Evolutionary conservation across 2,888 invertebrate species (phyloP), one percentile per base, ranked within the genome.

Genomic region (Cheilosia grossa): DNA sequence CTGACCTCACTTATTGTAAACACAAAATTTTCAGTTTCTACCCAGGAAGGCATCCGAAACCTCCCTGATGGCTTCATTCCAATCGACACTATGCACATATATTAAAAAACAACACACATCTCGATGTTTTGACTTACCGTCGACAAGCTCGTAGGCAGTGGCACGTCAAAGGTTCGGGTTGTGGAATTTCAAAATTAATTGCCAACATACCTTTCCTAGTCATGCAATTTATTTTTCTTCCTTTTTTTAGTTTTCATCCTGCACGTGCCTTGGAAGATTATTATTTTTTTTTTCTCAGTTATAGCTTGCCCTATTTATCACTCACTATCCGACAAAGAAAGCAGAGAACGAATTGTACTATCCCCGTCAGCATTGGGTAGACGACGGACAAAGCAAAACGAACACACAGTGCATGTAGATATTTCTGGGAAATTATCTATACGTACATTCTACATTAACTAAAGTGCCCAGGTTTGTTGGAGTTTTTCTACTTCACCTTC

Each of bases 171-270:
- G 17, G 7, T 54, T 37, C 33, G 21, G 53, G 21, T 54, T 13
- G 58, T 37, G 56, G 42, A 77, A 77, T 75, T 75, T 42, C 42
- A 59, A 75, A 67, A 75, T 77, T 40, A 77, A 77, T 67, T 61
- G 37, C 75, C 56, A 58, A 13, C 66, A 75, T 42, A 66, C 74
- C 51, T 51, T 47, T 2, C 9, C 9, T 47, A 21, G 58, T 37
- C 47, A 47, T 51, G 27, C 54, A 51, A 44, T 63, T 47, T 19
- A 56, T 42, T 67, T 42, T 21, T 54, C 10, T 13, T 66, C 30
- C 21, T 54, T 13, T 27, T 66, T 54, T 54, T 19, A 44, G 42
- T 49, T 74, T 51, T 49, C 19, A 47, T 47, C 40, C 42, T 24
- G 42, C 53, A 67, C 67, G 75, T 67, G 59, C 59, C 53, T 51